These are phyloP conservation scores for Crenichthys baileyi DNA, from an alignment of 2,797 vertebrate genomes.

Conservation along the genomic window DNA sequence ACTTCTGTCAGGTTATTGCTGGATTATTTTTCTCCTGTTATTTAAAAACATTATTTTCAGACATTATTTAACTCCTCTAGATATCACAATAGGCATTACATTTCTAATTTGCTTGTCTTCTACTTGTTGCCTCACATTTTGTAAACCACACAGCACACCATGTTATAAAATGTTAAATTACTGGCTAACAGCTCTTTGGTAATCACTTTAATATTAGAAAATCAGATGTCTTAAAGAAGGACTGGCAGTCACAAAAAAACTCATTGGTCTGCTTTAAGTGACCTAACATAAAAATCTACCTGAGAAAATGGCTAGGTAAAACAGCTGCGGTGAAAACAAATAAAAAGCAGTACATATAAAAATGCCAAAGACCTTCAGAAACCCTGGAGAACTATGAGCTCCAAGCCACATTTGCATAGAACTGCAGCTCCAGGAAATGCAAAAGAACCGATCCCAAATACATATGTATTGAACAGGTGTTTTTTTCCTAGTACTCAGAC, in stretches of 20 bases:
- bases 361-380: slow-evolving; percentile 2
- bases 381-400: not conserved
- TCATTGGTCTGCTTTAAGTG: not conserved
- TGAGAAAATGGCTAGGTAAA: not conserved
- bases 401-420: not conserved
- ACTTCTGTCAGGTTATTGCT: not conserved
- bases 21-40: not conserved
- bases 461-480: not conserved
- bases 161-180: not conserved
- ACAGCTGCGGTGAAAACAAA: not conserved
- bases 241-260: not conserved
- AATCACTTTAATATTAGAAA: not conserved
- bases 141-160: not conserved
- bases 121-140: no score
- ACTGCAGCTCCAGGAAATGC: not conserved
- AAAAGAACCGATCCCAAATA: not conserved
- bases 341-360: not conserved
- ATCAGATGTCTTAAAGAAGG: not conserved
- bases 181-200: not conserved
- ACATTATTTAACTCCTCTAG: not conserved
- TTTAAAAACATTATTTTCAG: not conserved
- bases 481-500: slow-evolving; percentile 3
- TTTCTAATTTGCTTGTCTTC: no score
- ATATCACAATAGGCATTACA: not conserved
- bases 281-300: not conserved